Evolutionary conservation across 2,888 invertebrate species (phyloP).

Genomic region (Leucania comma): DNA sequence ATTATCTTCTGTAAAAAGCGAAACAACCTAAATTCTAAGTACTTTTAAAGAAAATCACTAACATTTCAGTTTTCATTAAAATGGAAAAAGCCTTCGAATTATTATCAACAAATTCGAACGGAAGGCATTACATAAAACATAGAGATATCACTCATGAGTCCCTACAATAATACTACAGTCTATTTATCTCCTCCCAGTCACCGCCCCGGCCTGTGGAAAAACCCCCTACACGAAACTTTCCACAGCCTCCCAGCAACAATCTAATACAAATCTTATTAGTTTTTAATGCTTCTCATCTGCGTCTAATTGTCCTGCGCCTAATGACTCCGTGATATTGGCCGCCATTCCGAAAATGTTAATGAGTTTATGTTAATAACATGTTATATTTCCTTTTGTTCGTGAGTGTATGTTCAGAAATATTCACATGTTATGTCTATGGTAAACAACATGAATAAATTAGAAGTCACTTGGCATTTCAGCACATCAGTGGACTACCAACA

Average conservation of each 20-base stretch:
- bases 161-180: background rate
- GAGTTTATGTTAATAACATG: constrained; percentile 24
- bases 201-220: constrained; percentile 10
- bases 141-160: background rate
- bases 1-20: no score
- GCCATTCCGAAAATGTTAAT: constrained; percentile 30
- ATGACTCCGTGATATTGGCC: constrained; percentile 35
- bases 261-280: constrained; percentile 37
- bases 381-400: constrained; percentile 23
- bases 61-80: no score
- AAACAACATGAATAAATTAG: background rate
- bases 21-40: no score
- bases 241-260: constrained; percentile 25
- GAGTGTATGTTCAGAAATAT: constrained; percentile 1
- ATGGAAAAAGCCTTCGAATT: no score
- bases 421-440: background rate
- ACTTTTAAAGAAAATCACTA: no score
- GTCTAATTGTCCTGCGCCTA: constrained; percentile 39
- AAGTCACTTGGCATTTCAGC: background rate
- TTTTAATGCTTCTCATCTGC: constrained; percentile 53
- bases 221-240: constrained; percentile 18
- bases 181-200: background rate
- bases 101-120: background rate
- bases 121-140: background rate
- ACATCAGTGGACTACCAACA: background rate